Conservation (phyloP, 2,888 invertebrate genomes). For the Mystacides longicornis region DNA sequence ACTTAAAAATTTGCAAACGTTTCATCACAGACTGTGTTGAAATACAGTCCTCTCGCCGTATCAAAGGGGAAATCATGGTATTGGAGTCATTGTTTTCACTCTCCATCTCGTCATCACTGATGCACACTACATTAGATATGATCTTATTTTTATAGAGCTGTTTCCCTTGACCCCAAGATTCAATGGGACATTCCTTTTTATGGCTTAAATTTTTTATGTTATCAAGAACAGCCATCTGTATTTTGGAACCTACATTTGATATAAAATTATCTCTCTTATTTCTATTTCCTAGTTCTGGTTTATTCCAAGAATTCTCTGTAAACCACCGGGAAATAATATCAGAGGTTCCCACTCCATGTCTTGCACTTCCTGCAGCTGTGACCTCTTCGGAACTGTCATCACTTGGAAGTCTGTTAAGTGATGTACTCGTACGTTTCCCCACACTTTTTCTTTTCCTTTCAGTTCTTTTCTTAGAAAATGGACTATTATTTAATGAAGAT, state of each 20-base stretch:
- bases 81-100: conserved; percentile 11
- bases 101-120: conserved; percentile 22
- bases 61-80: conserved; percentile 30
- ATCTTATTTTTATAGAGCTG: conserved; percentile 34
- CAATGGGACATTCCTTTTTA: conserved; percentile 25
- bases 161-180: conserved; percentile 40
- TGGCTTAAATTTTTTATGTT: conserved; percentile 20
- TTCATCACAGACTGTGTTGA: conserved; percentile 34
- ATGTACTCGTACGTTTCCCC: conserved; percentile 3
- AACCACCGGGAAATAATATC: not conserved
- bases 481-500: not conserved
- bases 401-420: conserved; percentile 7
- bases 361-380: not conserved
- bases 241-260: conserved; percentile 6
- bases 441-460: conserved; percentile 3
- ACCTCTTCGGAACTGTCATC: not conserved
- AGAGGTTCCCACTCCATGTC: not conserved
- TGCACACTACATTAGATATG: conserved; percentile 30
- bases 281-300: conserved; percentile 8
- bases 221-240: conserved; percentile 14
- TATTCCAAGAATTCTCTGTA: conserved; percentile 16
- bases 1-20: conserved; percentile 37
- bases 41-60: conserved; percentile 35
- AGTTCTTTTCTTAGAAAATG: conserved; percentile 3
- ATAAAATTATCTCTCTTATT: conserved; percentile 13